Conservation (phyloP, 2,888 invertebrate genomes). For the Laothoe populi region DNA sequence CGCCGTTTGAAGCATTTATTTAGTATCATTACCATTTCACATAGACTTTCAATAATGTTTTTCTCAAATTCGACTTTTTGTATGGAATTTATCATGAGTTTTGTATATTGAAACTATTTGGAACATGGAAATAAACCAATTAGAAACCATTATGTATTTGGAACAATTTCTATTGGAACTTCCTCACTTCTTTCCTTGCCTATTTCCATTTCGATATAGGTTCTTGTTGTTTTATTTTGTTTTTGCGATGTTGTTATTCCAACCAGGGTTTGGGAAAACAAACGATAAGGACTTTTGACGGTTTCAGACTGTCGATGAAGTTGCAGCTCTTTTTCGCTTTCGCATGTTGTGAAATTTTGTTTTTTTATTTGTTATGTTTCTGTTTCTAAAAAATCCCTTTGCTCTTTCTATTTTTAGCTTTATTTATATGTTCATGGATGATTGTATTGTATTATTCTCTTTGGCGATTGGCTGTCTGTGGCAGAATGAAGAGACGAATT, state of each 20-base stretch:
- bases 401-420: too few species aligned
- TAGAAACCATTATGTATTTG: not conserved
- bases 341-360: too few species aligned
- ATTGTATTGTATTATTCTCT: too few species aligned
- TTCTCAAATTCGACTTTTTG: slow-evolving; percentile 46
- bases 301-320: not conserved
- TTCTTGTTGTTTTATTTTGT: not conserved
- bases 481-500: too few species aligned
- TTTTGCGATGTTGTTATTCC: slow-evolving; percentile 2
- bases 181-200: not conserved
- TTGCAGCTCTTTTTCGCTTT: not conserved
- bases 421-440: too few species aligned
- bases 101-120: not conserved
- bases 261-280: not conserved
- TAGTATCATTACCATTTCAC: slow-evolving; percentile 44
- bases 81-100: slow-evolving; percentile 1
- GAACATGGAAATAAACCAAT: too few species aligned
- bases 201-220: not conserved
- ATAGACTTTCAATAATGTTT: slow-evolving; percentile 51
- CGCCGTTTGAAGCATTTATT: slow-evolving; percentile 43
- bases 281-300: not conserved
- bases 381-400: too few species aligned
- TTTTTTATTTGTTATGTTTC: too few species aligned
- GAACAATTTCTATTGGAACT: not conserved
- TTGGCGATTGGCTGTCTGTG: too few species aligned